A percentile compares a stretch with the other conserved stretches of the same genome.
Conservation (phyloP, 2,888 invertebrate species). For the Aspidiotus rigidus region DNA sequence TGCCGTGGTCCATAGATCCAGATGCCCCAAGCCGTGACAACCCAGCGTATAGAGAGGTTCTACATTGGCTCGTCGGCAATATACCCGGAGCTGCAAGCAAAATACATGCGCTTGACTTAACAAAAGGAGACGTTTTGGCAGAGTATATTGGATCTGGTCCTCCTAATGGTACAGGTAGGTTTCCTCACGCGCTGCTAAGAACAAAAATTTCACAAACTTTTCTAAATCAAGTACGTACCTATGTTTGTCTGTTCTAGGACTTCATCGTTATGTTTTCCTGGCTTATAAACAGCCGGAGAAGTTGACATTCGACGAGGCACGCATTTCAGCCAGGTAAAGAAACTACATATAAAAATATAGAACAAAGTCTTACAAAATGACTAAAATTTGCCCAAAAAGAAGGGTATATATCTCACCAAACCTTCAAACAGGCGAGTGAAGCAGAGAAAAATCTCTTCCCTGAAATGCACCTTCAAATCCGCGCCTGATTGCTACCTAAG, state of each 20-base stretch:
- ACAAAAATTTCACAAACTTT: no score
- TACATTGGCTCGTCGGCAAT: slow-evolving; percentile 84
- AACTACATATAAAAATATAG: neutral
- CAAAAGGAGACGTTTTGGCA: slow-evolving; percentile 62
- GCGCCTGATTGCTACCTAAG: no score
- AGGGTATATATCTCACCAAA: neutral
- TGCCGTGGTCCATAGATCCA: slow-evolving; percentile 68
- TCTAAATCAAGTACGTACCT: neutral
- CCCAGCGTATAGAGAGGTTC: slow-evolving; percentile 75
- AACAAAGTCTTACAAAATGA: no score
- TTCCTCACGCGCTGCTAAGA: no score
- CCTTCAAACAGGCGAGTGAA: no score
- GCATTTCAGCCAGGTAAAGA: slow-evolving; percentile 45
- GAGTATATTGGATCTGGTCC: slow-evolving; percentile 79
- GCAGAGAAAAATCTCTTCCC: no score
- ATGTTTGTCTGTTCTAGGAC: slow-evolving; percentile 43
- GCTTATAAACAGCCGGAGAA: slow-evolving; percentile 60
- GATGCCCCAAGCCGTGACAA: slow-evolving; percentile 79
- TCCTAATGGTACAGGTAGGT: slow-evolving; percentile 57
- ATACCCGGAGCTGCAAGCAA: slow-evolving; percentile 54
- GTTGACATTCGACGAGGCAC: slow-evolving; percentile 47
- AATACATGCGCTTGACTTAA: slow-evolving; percentile 45
- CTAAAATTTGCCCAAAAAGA: neutral
- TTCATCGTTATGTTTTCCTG: slow-evolving; percentile 71
- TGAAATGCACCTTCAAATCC: neutral